Evolutionary conservation across 2,797 vertebrate species (phyloP).

Genomic region (Sebastes paucispinis): DNA sequence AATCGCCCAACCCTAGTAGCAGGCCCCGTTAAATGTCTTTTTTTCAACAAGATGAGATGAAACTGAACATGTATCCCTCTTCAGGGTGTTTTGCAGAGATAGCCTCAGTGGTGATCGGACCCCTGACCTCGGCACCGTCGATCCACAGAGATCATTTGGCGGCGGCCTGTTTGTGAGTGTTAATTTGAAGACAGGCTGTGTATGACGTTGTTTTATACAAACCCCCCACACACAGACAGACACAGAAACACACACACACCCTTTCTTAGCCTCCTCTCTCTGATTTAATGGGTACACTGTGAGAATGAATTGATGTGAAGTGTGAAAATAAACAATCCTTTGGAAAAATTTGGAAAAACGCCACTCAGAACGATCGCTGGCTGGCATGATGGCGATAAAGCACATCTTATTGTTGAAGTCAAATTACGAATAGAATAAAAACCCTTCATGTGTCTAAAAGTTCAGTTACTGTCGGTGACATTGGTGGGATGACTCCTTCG

Average conservation of each 20-base stretch:
- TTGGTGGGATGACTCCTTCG: slow-evolving; percentile 12
- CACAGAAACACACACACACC: neutral
- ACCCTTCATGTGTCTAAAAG: neutral
- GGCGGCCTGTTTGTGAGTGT: neutral
- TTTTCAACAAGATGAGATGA: neutral
- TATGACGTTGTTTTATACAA: neutral
- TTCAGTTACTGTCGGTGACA: neutral
- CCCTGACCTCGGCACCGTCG: neutral
- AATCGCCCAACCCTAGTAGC: neutral
- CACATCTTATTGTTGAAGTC: slow-evolving; percentile 10
- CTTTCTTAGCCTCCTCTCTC: neutral
- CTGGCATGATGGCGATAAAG: slow-evolving; percentile 21
- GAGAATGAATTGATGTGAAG: neutral
- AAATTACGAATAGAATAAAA: neutral
- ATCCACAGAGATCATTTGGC: neutral
- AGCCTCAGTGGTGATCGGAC: neutral
- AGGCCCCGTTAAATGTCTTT: neutral
- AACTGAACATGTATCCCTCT: neutral
- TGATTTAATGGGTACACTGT: slow-evolving; percentile 15
- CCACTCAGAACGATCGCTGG: neutral
- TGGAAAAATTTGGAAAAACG: neutral
- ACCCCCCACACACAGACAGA: neutral
- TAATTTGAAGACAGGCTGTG: slow-evolving; percentile 9
- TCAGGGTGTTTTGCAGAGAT: neutral
- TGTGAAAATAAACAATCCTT: neutral